Evolutionary conservation across 1,140 invertebrate genomes (phyloP).

Genomic region (Mylabris phalerata): DNA sequence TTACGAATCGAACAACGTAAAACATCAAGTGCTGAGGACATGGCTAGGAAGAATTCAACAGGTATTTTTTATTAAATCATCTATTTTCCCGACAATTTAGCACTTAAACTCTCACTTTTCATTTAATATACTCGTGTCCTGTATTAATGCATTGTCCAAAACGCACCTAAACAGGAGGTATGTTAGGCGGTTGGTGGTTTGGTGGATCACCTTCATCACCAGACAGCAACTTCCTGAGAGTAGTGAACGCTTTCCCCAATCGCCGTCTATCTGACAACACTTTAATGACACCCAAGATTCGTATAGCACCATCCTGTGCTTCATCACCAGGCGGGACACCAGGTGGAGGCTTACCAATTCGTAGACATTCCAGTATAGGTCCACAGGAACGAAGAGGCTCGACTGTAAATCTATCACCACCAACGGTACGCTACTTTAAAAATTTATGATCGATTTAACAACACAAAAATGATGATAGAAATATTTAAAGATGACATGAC

Average conservation of each 20-base stretch:
- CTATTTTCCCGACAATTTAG: constrained; percentile 1
- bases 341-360: constrained; percentile 67
- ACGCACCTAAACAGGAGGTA: constrained; percentile 42
- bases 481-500: too few species aligned
- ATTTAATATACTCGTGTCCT: too few species aligned
- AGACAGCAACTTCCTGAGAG: constrained; percentile 80
- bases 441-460: neutral
- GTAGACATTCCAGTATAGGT: constrained; percentile 83
- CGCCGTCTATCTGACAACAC: constrained; percentile 86
- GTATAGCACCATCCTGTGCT: constrained; percentile 75
- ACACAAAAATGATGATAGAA: too few species aligned
- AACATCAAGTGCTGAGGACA: constrained; percentile 80
- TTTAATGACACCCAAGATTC: constrained; percentile 82
- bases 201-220: constrained; percentile 65
- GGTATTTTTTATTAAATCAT: constrained; percentile 42
- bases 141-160: too few species aligned
- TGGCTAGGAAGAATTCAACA: constrained; percentile 76
- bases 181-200: constrained; percentile 68
- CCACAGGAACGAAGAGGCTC: constrained; percentile 79
- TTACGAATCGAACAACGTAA: constrained; percentile 76
- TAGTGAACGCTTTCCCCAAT: constrained; percentile 72
- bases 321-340: constrained; percentile 80
- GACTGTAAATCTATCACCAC: constrained; percentile 77
- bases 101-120: neutral
- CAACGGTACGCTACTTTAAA: constrained; percentile 56